Evolutionary conservation across 30 jellyfish, hydroid and myxozoan species (phyloP), one percentile per base, ranked within the genome.

Genomic region (Hydractinia echinata): DNA sequence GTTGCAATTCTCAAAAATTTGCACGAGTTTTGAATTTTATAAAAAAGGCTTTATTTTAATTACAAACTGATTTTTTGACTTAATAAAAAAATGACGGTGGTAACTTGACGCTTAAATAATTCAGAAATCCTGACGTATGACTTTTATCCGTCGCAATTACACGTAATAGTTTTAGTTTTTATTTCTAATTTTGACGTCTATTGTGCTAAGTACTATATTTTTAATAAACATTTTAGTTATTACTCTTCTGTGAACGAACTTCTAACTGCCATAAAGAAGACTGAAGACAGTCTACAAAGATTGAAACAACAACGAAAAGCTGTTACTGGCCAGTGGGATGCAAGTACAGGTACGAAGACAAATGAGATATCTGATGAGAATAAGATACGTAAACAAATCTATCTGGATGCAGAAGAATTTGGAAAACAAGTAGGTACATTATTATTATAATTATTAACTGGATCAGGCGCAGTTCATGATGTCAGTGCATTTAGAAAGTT

Each of bases 211-310:
- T 13, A n/a, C 83, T 77, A 30, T 83, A 52, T 19, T 18, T 1
- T 54, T 77, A 77, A 30, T 30, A 30, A 30, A 9, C 66, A 10
- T 39, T 84, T 60, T 60, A 94, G 99, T 54, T 94, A 88, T 69
- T 72, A 39, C 81, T 30, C 30, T 5, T 71, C 85, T 10, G 97
- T 94, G 39, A 88, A 88, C 51, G 99, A 94, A 71, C 89, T 94
- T 21, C 86, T 94, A 15, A 73, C 99, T 4, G 85, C 99, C 6
- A 94, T 94, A 50, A 85, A 85, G 89, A 94, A 88, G 71, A 94
- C 99, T 13, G 99, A 94, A 78, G 99, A 94, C 81, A 94, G 99
- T 82, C 89, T 94, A 21, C 93, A 58, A 62, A 84, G 99, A 18
- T 69, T 94, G 15, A 94, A 94, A 67, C 95, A 95, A 67, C 86